phyloP scores from a whole-genome alignment of 1,140 invertebrate species.

The Gyrodactylus bullatarudis region DNA sequence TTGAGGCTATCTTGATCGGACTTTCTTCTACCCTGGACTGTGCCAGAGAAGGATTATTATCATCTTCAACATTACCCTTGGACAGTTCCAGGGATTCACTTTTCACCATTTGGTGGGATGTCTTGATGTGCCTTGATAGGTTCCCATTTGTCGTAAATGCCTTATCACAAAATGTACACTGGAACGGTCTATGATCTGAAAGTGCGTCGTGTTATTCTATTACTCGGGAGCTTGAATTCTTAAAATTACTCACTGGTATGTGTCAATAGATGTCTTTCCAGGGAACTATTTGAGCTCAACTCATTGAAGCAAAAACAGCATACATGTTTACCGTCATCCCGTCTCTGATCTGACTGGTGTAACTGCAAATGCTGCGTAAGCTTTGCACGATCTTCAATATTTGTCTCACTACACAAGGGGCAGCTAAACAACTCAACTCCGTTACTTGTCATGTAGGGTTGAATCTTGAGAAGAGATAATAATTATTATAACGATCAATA shows the following conservation, averaged over 20 bases:
- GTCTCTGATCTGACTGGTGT: not conserved
- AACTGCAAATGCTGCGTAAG: not conserved
- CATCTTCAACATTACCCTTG: too few species aligned
- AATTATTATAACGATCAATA: too few species aligned
- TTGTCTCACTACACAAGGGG: not conserved
- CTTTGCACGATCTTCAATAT: slow-evolving; percentile 1
- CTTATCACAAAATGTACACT: slow-evolving; percentile 38
- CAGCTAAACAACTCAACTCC: slow-evolving; percentile 3
- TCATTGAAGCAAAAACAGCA: slow-evolving; percentile 4
- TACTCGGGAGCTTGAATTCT: not conserved
- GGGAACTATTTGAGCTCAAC: slow-evolving; percentile 5
- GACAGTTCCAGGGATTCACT: too few species aligned
- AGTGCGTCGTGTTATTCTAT: not conserved
- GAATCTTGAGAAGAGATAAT: not conserved
- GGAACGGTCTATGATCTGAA: slow-evolving; percentile 19
- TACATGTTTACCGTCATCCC: slow-evolving; percentile 3
- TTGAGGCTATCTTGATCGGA: too few species aligned
- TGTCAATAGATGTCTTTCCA: slow-evolving; percentile 5
- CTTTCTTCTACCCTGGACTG: too few species aligned
- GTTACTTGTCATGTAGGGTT: not conserved
- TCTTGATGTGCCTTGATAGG: slow-evolving; percentile 47
- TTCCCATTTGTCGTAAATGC: slow-evolving; percentile 55
- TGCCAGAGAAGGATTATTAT: too few species aligned
- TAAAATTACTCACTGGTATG: not conserved
- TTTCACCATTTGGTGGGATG: slow-evolving; percentile 13